phyloP scores from a whole-genome alignment of 1,140 invertebrate genomes.

The Pseudomyrmex cubaensis region DNA sequence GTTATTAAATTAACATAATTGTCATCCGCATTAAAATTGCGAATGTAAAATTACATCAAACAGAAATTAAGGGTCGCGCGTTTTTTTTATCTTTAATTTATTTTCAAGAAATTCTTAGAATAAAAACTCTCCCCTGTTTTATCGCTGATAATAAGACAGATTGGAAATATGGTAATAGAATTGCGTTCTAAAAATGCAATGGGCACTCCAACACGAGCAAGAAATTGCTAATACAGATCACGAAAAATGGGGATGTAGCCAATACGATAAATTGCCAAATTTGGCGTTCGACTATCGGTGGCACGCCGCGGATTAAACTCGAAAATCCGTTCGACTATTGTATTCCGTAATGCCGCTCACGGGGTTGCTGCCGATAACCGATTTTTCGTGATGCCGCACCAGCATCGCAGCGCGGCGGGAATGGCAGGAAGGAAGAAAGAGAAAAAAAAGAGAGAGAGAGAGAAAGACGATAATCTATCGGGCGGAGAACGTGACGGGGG shows the following conservation, averaged over 20 bases:
- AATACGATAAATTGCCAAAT: constrained; percentile 24
- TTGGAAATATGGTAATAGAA: not conserved
- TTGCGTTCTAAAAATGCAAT: not conserved
- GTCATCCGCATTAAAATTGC: not conserved
- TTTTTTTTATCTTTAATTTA: not conserved
- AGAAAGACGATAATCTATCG: constrained; percentile 69
- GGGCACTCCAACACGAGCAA: no score
- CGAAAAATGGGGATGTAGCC: not conserved
- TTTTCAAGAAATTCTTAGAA: not conserved
- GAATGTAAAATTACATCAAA: constrained; percentile 1
- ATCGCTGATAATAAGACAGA: not conserved
- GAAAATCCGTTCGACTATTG: constrained; percentile 37
- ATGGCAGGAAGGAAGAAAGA: constrained; percentile 22
- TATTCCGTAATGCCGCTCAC: constrained; percentile 36
- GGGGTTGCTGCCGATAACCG: constrained; percentile 53
- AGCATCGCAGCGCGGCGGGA: not conserved
- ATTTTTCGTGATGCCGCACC: constrained; percentile 42
- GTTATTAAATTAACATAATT: constrained; percentile 10
- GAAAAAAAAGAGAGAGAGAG: constrained; percentile 8
- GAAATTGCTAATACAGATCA: not conserved
- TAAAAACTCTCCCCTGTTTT: not conserved
- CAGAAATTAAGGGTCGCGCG: not conserved
- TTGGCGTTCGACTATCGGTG: constrained; percentile 36
- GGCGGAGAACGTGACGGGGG: constrained; percentile 58
- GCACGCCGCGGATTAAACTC: constrained; percentile 25